These are phyloP conservation scores for Fregetta grallaria DNA, from an alignment of 2,113 vertebrate species.

Conservation along the genomic window DNA sequence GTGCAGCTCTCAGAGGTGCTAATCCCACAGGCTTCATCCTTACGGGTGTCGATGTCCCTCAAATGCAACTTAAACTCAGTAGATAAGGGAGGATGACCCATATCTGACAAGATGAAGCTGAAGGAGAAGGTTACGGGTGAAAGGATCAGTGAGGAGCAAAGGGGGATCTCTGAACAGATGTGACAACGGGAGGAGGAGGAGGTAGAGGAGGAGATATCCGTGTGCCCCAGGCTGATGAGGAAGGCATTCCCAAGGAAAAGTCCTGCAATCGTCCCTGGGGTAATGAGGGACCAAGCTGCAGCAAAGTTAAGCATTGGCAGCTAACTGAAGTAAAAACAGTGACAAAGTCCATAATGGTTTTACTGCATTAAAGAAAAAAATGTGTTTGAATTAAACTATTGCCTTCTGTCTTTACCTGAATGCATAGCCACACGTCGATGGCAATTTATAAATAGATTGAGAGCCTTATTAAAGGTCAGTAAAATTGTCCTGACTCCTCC, in stretches of 20 bases:
- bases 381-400: background rate
- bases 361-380: background rate
- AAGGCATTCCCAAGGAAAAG: background rate
- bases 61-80: background rate
- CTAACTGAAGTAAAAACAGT: background rate
- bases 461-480: constrained; percentile 44
- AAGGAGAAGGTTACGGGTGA: fast-evolving
- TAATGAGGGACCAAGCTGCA: background rate
- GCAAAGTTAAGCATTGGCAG: background rate
- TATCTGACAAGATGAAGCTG: background rate
- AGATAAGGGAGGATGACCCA: background rate
- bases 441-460: constrained; percentile 21
- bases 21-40: background rate
- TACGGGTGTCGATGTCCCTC: background rate
- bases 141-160: background rate
- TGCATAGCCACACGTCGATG: background rate
- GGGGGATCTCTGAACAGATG: background rate
- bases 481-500: constrained; percentile 41
- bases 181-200: background rate
- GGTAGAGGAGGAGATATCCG: background rate
- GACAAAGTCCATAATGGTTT: background rate
- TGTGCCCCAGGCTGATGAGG: background rate
- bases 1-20: background rate
- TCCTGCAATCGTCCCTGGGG: background rate
- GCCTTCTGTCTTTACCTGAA: background rate